Percentiles rank a stretch among this genome's conserved stretches.
These are phyloP conservation scores for Knipowitschia caucasica DNA, from an alignment of 2,797 vertebrate species.

Conservation along the genomic window DNA sequence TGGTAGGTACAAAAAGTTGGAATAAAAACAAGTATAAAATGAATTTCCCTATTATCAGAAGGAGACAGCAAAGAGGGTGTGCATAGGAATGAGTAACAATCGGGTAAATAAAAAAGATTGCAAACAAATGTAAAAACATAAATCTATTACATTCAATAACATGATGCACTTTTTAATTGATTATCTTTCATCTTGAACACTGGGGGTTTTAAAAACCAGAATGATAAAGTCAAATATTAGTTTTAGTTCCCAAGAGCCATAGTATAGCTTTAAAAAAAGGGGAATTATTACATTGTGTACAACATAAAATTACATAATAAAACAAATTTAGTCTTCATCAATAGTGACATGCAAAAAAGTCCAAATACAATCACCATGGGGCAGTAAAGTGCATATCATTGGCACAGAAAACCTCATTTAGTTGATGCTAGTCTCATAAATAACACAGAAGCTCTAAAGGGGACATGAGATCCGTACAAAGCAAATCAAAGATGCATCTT, in stretches of 20 bases:
- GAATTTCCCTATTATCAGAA: slow-evolving; percentile 71
- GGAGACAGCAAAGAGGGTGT: slow-evolving; percentile 64
- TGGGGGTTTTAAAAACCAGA: slow-evolving; percentile 38
- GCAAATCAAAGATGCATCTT: slow-evolving; percentile 54
- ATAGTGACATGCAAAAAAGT: slow-evolving; percentile 56
- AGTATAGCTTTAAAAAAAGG: slow-evolving; percentile 48
- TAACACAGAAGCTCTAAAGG: slow-evolving; percentile 60
- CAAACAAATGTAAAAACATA: slow-evolving; percentile 62
- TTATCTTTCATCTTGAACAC: slow-evolving; percentile 65
- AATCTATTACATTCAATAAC: slow-evolving; percentile 79
- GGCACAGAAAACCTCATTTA: slow-evolving; percentile 66
- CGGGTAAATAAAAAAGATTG: slow-evolving; percentile 56
- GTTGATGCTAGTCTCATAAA: slow-evolving; percentile 72
- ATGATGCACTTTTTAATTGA: slow-evolving; percentile 68
- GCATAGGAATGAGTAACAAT: slow-evolving; percentile 74
- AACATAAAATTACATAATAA: slow-evolving; percentile 57
- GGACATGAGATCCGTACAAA: slow-evolving; percentile 41
- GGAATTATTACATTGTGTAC: slow-evolving; percentile 55
- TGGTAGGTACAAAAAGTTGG: slow-evolving; percentile 61
- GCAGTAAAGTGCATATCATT: slow-evolving; percentile 72
- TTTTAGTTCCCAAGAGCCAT: slow-evolving; percentile 47
- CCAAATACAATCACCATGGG: slow-evolving; percentile 69
- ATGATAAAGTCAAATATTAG: slow-evolving; percentile 34
- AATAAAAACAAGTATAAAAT: slow-evolving; percentile 70
- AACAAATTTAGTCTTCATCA: slow-evolving; percentile 66